phyloP scores from a whole-genome alignment of 2,113 vertebrate genomes.

The Phyllostomus discolor region DNA sequence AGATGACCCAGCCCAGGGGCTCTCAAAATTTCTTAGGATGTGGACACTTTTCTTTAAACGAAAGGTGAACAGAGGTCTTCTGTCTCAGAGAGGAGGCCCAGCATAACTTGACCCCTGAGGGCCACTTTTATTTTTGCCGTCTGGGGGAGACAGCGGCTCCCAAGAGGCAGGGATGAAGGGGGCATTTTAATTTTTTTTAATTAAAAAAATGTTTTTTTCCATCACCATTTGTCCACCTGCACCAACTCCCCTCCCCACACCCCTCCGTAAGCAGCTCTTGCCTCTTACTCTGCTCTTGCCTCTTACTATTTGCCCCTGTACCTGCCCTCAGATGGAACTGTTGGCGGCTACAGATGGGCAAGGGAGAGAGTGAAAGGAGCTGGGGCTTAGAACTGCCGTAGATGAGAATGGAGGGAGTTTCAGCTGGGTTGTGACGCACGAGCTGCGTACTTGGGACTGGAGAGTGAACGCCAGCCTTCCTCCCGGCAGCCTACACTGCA shows the following conservation, averaged over 20 bases:
- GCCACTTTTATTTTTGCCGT: not conserved
- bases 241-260: too few species aligned
- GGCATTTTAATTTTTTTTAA: not conserved
- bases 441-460: not conserved
- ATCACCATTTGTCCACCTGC: too few species aligned
- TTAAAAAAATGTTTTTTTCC: too few species aligned
- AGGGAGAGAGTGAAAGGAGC: not conserved
- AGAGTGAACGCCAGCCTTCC: not conserved
- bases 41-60: not conserved
- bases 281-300: not conserved
- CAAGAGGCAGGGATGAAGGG: not conserved
- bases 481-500: not conserved
- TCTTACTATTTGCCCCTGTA: not conserved
- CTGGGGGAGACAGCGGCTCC: not conserved
- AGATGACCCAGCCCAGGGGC: not conserved
- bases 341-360: not conserved
- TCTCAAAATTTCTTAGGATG: not conserved
- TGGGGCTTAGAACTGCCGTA: not conserved
- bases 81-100: not conserved
- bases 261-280: not conserved
- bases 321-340: not conserved
- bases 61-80: not conserved
- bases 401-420: not conserved
- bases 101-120: not conserved
- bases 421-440: not conserved